These are phyloP conservation scores for Solenopsis invicta DNA, from an alignment of 1,140 invertebrate species.

Conservation along the genomic window DNA sequence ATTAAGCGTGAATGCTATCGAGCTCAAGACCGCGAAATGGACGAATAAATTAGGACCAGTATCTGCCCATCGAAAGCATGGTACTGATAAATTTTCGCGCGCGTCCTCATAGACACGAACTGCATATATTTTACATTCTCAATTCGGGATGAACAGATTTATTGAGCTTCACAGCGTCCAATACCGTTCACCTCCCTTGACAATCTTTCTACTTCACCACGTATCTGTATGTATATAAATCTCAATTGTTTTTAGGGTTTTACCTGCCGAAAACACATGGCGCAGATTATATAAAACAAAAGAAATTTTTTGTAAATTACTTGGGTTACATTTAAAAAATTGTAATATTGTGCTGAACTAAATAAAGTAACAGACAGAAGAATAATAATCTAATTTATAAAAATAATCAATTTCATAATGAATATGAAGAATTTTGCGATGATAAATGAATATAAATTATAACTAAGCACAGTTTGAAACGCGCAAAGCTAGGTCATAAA, in stretches of 20 bases:
- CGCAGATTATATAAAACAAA: conserved; percentile 13
- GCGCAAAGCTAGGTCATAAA: conserved; percentile 50
- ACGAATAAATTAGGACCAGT: conserved; percentile 79
- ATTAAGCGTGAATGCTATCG: conserved; percentile 74
- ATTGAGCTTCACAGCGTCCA: conserved; percentile 74
- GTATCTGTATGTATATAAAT: conserved; percentile 20
- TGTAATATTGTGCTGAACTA: too few relatives aligned
- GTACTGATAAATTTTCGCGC: conserved; percentile 79
- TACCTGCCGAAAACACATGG: not conserved
- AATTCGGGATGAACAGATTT: conserved; percentile 83
- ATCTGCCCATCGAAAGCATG: conserved; percentile 79
- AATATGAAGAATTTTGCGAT: conserved; percentile 48
- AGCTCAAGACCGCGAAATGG: conserved; percentile 69
- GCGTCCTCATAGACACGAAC: conserved; percentile 77
- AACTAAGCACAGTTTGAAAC: conserved; percentile 54
- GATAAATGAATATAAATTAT: conserved; percentile 57
- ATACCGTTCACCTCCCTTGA: conserved; percentile 64
- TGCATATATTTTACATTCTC: conserved; percentile 84
- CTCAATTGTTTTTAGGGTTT: conserved; percentile 32
- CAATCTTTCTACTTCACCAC: conserved; percentile 67
- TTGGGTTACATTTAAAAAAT: not conserved
- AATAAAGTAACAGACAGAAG: conserved; percentile 2
- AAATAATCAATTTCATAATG: conserved; percentile 32
- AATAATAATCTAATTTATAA: conserved; percentile 61
- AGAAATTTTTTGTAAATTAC: conserved; percentile 8